Evolutionary conservation across 2,113 vertebrate species (phyloP).

Genomic region (Larimichthys polyactis): DNA sequence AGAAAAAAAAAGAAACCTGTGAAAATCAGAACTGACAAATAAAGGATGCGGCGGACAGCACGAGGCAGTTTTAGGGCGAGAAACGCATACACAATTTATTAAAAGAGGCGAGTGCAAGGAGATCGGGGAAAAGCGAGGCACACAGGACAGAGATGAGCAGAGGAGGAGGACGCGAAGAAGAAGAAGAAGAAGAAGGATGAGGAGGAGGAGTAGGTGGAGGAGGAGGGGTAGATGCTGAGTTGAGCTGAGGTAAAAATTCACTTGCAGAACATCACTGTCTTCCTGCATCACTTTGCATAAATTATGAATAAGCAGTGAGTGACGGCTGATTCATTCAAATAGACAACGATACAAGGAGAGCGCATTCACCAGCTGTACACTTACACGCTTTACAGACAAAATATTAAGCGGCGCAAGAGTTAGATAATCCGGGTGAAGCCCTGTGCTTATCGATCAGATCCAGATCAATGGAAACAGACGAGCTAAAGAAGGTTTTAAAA

Average conservation of each 20-base stretch:
- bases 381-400: slow-evolving; percentile 26
- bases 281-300: slow-evolving; percentile 69
- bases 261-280: slow-evolving; percentile 59
- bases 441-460: slow-evolving; percentile 35
- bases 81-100: slow-evolving; percentile 58
- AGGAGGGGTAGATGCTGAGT: slow-evolving; percentile 38
- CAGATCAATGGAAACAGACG: slow-evolving; percentile 44
- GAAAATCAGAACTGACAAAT: slow-evolving; percentile 56
- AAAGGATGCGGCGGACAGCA: slow-evolving; percentile 37
- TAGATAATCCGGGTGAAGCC: slow-evolving; percentile 4
- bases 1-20: slow-evolving; percentile 8
- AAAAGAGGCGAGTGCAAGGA: slow-evolving; percentile 46
- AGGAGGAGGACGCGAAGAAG: slow-evolving; percentile 17
- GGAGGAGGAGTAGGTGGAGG: background rate
- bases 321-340: slow-evolving; percentile 45
- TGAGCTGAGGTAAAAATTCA: slow-evolving; percentile 65
- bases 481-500: slow-evolving; percentile 41
- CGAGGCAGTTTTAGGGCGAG: slow-evolving; percentile 46
- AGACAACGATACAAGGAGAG: slow-evolving; percentile 35
- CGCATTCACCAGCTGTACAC: slow-evolving; percentile 13
- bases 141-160: slow-evolving; percentile 42
- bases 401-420: slow-evolving; percentile 31
- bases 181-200: background rate
- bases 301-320: slow-evolving; percentile 67
- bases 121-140: slow-evolving; percentile 30